Base-by-base conservation (phyloP, 2,888 invertebrate genomes). In the Troides aeacus region DNA sequence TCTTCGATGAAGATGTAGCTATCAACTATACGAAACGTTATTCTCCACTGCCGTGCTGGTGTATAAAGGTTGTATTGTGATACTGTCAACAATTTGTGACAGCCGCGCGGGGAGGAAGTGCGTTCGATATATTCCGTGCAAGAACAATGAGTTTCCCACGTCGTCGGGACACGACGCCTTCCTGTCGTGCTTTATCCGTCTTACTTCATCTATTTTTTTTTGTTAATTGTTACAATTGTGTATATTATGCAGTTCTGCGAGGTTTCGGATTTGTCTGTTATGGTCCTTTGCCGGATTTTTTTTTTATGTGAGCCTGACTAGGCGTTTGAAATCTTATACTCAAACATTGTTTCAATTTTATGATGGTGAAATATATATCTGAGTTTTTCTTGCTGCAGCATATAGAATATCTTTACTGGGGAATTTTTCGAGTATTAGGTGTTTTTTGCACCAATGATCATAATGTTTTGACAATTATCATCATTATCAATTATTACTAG, bases 61-160 rank as follows among this genome's bases (percentile, higher is more conserved):
- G 53, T 56, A 18, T 46, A 63, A 21, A 53, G 60, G 36, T n/a
- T 36, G 63, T 60, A 62, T 62, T 65, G 66, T 68, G 59, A 62
- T 36, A 72, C 46, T 67, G 64, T 72, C 71, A 75, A 68, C 76
- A 72, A 69, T 63, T 59, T 30, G 71, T 67, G 69, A 64, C 67
- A 72, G 69, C 69, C 72, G 70, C 72, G 69, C 73, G 74, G 70
- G 72, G 77, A 84, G 84, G 83, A 84, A 84, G 81, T 75, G 72
- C 75, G 78, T 80, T 78, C 81, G 77, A 79, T 78, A 79, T 77
- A 74, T 74, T 75, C 75, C 72, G 71, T 66, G 70, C 60, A 63
- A 81, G 80, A 82, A 84, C 84, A 85, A 85, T 85, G 77, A 71
- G 75, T 75, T 85, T 85, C 85, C 83, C 83, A 85, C 82, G 75